These are phyloP conservation scores for Chloropsis hardwickii DNA, from an alignment of 2,113 vertebrate species.

Conservation along the genomic window DNA sequence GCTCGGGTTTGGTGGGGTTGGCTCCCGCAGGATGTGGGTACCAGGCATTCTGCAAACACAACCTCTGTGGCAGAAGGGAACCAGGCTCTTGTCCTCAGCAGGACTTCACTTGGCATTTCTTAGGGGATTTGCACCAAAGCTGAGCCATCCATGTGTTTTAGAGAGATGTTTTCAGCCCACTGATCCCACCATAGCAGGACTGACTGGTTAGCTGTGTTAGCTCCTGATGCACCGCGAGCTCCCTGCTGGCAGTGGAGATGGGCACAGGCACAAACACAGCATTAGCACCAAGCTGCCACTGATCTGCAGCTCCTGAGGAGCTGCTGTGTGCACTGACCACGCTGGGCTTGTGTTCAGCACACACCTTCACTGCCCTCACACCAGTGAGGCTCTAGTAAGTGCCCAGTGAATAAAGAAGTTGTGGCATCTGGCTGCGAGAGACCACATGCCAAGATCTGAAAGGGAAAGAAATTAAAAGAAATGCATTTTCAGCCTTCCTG, in stretches of 20 bases:
- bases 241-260: background rate
- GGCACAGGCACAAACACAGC: background rate
- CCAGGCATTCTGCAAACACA: rapidly evolving
- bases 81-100: background rate
- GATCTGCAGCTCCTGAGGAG: background rate
- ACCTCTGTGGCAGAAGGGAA: background rate
- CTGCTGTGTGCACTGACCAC: background rate
- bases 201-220: background rate
- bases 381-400: background rate
- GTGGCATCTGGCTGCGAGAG: background rate
- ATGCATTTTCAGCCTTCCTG: background rate
- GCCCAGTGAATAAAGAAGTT: background rate
- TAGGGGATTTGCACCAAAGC: background rate
- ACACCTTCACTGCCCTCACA: background rate
- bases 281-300: background rate
- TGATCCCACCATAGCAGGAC: background rate
- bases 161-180: background rate
- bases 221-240: background rate
- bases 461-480: background rate
- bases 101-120: background rate
- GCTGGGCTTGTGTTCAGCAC: background rate
- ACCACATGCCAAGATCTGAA: background rate
- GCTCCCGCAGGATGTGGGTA: background rate
- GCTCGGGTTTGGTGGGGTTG: background rate
- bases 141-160: background rate